Evolutionary conservation across 2,888 invertebrate genomes (phyloP).

Genomic region (Trypoxylon attenuatum): DNA sequence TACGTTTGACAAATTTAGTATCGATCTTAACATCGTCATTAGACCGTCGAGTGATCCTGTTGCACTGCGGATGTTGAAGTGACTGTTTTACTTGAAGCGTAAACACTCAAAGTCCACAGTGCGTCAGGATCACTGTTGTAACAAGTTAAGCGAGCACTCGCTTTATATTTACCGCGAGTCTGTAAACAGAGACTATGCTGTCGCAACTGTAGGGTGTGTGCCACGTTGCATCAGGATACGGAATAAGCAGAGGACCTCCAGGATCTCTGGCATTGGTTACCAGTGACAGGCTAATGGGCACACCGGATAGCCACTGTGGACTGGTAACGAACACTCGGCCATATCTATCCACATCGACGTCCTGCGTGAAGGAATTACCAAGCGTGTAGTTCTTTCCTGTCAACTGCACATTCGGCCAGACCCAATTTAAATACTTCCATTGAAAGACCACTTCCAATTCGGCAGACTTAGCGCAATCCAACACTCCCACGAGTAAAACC

Average conservation of each 20-base stretch:
- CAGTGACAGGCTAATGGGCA: constrained; percentile 69
- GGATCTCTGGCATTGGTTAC: constrained; percentile 60
- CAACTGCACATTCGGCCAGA: constrained; percentile 59
- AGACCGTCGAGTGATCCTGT: no score
- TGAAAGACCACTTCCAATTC: constrained; percentile 61
- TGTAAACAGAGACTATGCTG: constrained; percentile 70
- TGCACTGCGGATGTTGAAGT: no score
- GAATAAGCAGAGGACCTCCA: constrained; percentile 68
- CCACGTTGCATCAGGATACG: constrained; percentile 72
- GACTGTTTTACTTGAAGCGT: no score
- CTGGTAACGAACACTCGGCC: constrained; percentile 72
- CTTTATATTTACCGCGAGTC: constrained; percentile 67
- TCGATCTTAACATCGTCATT: no score
- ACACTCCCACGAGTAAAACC: constrained; percentile 22
- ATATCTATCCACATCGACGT: constrained; percentile 67
- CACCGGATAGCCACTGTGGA: constrained; percentile 71
- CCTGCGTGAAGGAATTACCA: constrained; percentile 70
- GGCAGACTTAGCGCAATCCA: constrained; percentile 25
- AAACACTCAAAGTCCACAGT: no score
- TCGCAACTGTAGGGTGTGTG: constrained; percentile 62
- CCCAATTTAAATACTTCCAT: constrained; percentile 71
- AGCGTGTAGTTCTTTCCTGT: constrained; percentile 64
- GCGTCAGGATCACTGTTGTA: neutral
- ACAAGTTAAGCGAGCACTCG: no score
- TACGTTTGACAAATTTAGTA: neutral